Evolutionary conservation across 2,888 invertebrate genomes (phyloP), one percentile per base, ranked within the genome.

Genomic region (Vannuccia rotundouncinata): DNA sequence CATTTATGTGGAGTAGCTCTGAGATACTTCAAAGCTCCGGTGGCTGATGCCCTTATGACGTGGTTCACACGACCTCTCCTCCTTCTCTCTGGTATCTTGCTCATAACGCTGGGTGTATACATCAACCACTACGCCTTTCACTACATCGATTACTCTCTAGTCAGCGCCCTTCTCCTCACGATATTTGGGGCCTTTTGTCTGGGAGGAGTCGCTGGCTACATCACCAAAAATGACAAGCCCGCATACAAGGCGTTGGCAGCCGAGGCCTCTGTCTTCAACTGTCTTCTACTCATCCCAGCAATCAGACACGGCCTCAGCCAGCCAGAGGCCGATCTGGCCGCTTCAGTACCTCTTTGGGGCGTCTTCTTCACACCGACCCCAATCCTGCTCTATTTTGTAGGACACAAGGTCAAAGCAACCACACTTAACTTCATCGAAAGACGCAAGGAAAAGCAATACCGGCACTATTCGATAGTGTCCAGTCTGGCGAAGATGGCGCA

Each of bases 91-190:
- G 84, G 85, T 79, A 86, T 87, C 76, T 83, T 87, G 66, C 86
- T 86, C 82, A 84, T 86, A 81, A 87, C 87, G n/a, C 83, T 87
- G 13, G 87, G 87, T 79, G 84, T 87, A 60, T 87, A 87, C 83
- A 86, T 87, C 82, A 87, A 87, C 83, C 85, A 86, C 84, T 87
- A 87, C 81, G 85, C 86, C 81, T 86, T 87, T 82, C 84, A 85
- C 77, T 82, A 83, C 60, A 82, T 85, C 27, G 84, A 85, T 80
- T 82, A 82, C n/a, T 83, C 81, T 60, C 81, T 83, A 59, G 73
- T 83, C 29, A 17, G 78, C 77, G 78, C 79, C 17, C 78, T 76
- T 22, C n/a, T 83, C 29, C 29, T 82, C 27, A 74, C 81, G 22
- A 79, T 76, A 17, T 45, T 80, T n/a, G 31, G 74, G 79, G 86